Evolutionary conservation across 2,888 invertebrate species (phyloP).

Genomic region (Malachius bipustulatus): DNA sequence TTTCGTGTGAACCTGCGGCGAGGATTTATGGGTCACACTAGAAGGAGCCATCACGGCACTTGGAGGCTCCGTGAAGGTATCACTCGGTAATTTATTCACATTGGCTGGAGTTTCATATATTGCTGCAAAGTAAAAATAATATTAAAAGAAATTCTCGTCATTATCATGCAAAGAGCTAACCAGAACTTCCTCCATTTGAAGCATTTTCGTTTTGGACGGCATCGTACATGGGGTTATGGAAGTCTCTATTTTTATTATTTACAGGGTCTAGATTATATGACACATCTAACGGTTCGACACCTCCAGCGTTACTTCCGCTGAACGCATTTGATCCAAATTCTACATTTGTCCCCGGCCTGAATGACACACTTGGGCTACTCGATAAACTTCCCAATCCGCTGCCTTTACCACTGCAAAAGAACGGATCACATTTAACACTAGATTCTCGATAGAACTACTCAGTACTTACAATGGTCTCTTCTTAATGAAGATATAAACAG

Average conservation of each 20-base stretch:
- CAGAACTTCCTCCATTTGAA: constrained; percentile 45
- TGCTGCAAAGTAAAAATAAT: constrained; percentile 38
- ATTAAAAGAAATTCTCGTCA: constrained; percentile 7
- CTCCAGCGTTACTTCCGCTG: constrained; percentile 41
- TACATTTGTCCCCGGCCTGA: constrained; percentile 87
- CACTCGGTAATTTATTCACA: constrained; percentile 51
- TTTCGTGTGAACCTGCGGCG: constrained; percentile 59
- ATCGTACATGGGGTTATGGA: constrained; percentile 98
- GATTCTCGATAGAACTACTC: constrained; percentile 5
- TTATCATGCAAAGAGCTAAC: constrained; percentile 27
- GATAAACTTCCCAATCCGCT: constrained; percentile 66
- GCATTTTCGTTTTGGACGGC: constrained; percentile 58
- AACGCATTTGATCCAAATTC: constrained; percentile 61
- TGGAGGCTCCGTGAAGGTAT: constrained; percentile 45
- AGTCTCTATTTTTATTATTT: constrained; percentile 73
- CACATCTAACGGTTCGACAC: constrained; percentile 55
- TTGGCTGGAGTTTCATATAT: constrained; percentile 76
- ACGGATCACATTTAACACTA: too few relatives aligned
- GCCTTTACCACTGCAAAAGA: constrained; percentile 63
- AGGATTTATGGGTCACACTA: constrained; percentile 65
- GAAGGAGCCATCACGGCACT: constrained; percentile 74
- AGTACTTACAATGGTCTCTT: constrained; percentile 72
- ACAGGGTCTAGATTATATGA: constrained; percentile 72
- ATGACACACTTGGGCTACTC: constrained; percentile 83
- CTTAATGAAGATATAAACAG: constrained; percentile 69